Conservation (phyloP, 2,888 invertebrate species). For the Idaea aversata region DNA sequence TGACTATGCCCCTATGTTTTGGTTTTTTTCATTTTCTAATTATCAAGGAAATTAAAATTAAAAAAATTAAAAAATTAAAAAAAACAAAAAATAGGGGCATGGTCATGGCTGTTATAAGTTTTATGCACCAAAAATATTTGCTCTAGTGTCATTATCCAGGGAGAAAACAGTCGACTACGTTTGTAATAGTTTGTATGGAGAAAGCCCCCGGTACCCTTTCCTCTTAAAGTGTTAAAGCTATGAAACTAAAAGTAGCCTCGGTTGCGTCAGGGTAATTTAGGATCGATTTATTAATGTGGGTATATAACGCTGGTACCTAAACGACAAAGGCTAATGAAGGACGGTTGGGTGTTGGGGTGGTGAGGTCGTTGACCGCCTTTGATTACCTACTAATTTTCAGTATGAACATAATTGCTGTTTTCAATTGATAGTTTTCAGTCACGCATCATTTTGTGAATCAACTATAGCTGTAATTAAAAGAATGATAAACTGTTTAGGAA, state of each 20-base stretch:
- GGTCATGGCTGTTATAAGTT: too few relatives aligned
- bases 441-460: conserved; percentile 41
- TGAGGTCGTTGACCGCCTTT: conserved; percentile 63
- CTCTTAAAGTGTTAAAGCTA: background rate
- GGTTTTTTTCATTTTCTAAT: too few relatives aligned
- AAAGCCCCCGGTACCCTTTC: too few relatives aligned
- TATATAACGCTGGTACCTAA: background rate
- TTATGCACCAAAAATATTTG: too few relatives aligned
- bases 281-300: background rate
- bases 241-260: background rate
- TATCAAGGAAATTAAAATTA: too few relatives aligned
- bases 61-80: too few relatives aligned
- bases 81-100: too few relatives aligned
- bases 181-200: too few relatives aligned
- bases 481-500: background rate
- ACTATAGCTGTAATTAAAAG: background rate
- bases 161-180: too few relatives aligned
- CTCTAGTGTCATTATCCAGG: too few relatives aligned
- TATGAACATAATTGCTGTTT: conserved; percentile 57
- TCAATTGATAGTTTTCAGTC: conserved; percentile 60
- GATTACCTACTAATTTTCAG: conserved; percentile 47
- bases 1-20: too few relatives aligned
- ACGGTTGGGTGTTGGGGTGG: conserved; percentile 38
- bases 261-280: conserved; percentile 8
- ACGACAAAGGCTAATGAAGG: conserved; percentile 12